Evolutionary conservation across 2,113 vertebrate genomes (phyloP), one percentile per base, ranked within the genome.

Genomic region (Rattus rattus): DNA sequence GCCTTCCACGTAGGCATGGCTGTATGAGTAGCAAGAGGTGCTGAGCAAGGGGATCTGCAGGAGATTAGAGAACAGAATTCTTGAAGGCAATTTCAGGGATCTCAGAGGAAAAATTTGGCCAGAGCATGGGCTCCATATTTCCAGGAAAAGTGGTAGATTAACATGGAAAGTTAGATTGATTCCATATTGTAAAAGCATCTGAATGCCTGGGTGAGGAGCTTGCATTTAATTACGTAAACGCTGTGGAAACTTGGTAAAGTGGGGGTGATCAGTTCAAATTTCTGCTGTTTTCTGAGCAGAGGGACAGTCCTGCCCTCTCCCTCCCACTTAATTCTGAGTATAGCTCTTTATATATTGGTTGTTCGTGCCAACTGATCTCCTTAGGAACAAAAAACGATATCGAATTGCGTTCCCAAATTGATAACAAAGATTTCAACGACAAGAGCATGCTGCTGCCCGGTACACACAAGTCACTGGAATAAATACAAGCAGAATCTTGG

Each of bases 131-230:
- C 47, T 59, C 67, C 43, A 65, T 14, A 59, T 20, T 79, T 54
- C 63, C 47, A 92, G 54, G 52, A 92, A 70, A 91, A 95, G 65
- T 20, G 36, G 36, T 47, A 90, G 33, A 54, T 73, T 49, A 77
- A 90, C 56, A 39, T 97, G 85, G 80, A 92, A 94, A 83, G 8
- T 94, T 70, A 88, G 84, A 54, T n/a, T 79, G 28, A 94, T 59
- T 22, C 54, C 88, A 63, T 59, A 84, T 56, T 76, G 7, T 56
- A 39, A 65, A 92, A 93, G 56, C 11, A 80, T 80, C 79, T 86
- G 49, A 77, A 84, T 59, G 79, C 13, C 63, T 76, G n/a, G 16
- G 17, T 81, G 36, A 94, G 33, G 54, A 88, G 30, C 83, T 94
- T 91, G 2, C 24, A 94, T 70, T 80, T 88, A 90, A 81, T 87